These are phyloP conservation scores for Temnothorax nylanderi DNA, from an alignment of 1,140 invertebrate species.

Conservation along the genomic window DNA sequence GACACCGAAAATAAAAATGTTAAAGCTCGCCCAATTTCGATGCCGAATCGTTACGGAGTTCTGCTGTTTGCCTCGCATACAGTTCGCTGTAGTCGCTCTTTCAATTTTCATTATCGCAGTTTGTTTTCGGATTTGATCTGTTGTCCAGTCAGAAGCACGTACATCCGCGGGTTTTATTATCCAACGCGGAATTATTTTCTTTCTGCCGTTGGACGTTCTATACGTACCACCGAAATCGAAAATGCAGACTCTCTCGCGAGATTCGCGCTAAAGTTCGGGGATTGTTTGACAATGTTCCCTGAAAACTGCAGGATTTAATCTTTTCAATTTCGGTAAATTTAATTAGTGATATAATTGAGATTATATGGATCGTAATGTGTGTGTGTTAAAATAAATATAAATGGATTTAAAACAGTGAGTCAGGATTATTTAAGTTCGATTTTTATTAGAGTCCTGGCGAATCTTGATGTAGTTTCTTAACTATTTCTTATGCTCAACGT, in stretches of 20 bases:
- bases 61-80: slow-evolving; percentile 60
- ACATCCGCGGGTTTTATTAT: slow-evolving; percentile 49
- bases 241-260: slow-evolving; percentile 24
- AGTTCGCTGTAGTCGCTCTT: slow-evolving; percentile 57
- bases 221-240: not conserved
- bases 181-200: slow-evolving; percentile 29
- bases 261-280: slow-evolving; percentile 3
- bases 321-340: not conserved
- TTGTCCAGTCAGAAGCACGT: slow-evolving; percentile 58
- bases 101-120: slow-evolving; percentile 72
- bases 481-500: not conserved
- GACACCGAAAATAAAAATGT: slow-evolving; percentile 49
- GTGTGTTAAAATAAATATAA: not conserved
- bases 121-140: slow-evolving; percentile 68
- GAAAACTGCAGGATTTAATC: not conserved
- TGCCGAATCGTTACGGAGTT: slow-evolving; percentile 66
- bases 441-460: not conserved
- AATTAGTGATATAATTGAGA: not conserved
- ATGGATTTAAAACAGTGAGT: not conserved
- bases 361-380: not conserved
- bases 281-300: not conserved
- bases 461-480: not conserved
- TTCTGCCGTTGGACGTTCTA: not conserved
- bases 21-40: slow-evolving; percentile 65
- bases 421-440: not conserved